phyloP scores from a whole-genome alignment of 2,888 invertebrate species.

The Xanthorhoe designata region DNA sequence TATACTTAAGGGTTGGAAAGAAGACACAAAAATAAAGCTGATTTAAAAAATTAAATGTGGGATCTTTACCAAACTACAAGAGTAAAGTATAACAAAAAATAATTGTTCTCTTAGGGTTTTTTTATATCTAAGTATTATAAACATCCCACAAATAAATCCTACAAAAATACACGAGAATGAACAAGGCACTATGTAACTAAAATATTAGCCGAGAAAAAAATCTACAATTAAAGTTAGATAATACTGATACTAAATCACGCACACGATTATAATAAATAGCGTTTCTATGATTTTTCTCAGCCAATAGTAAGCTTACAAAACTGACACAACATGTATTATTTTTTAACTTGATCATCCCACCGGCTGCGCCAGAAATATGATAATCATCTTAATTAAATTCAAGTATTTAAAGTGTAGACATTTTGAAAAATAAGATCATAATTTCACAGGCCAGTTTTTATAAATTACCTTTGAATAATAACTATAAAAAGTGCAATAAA shows the following conservation, averaged over 20 bases:
- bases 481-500: too few relatives aligned
- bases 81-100: not conserved
- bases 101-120: not conserved
- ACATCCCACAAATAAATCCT: conserved; percentile 26
- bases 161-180: conserved; percentile 58
- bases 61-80: conserved; percentile 13
- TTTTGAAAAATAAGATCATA: not conserved
- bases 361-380: conserved; percentile 15
- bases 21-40: conserved; percentile 33
- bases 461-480: too few relatives aligned
- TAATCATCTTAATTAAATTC: not conserved
- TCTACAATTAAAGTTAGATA: conserved; percentile 32
- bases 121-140: not conserved
- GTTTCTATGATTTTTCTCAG: conserved; percentile 10
- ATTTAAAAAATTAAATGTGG: conserved; percentile 10
- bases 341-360: conserved; percentile 7
- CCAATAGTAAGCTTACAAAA: conserved; percentile 23
- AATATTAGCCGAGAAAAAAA: conserved; percentile 31
- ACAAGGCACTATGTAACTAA: conserved; percentile 35
- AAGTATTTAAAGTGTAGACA: not conserved
- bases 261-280: conserved; percentile 9
- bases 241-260: conserved; percentile 38
- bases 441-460: too few relatives aligned
- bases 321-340: not conserved
- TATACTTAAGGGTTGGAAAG: conserved; percentile 7